Evolutionary conservation across 2,797 vertebrate species (phyloP).

Genomic region (Buphagus erythrorhynchus): DNA sequence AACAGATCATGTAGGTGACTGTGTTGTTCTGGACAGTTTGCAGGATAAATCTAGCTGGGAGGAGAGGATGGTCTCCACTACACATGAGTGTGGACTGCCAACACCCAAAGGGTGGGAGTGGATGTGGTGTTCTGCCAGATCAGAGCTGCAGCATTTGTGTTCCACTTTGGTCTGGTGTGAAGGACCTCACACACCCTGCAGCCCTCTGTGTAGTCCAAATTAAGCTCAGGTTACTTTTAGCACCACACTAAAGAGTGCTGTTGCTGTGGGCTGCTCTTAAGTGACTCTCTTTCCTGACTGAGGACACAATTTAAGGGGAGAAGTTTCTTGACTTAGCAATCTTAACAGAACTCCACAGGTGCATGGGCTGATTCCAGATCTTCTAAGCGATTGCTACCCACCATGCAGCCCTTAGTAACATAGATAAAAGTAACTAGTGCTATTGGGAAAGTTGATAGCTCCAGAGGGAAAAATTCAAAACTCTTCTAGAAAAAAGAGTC

Average conservation of each 20-base stretch:
- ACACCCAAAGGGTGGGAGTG: neutral
- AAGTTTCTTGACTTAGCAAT: neutral
- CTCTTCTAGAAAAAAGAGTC: neutral
- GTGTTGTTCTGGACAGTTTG: neutral
- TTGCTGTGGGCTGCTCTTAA: neutral
- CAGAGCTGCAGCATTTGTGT: neutral
- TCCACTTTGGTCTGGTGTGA: neutral
- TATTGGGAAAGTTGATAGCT: neutral
- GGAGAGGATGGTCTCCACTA: neutral
- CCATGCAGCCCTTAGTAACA: neutral
- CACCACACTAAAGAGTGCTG: neutral
- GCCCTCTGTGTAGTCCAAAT: fast-evolving
- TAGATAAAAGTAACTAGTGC: neutral
- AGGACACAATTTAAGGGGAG: neutral
- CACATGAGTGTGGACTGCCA: neutral
- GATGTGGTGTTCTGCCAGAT: neutral
- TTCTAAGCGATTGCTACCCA: neutral
- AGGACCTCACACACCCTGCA: neutral
- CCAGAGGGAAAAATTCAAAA: neutral
- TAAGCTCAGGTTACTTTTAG: neutral
- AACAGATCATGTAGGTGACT: neutral
- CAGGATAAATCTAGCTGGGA: neutral
- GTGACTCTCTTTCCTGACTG: neutral
- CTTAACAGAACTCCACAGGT: neutral
- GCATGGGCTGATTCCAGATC: neutral